These are phyloP conservation scores for Eudorcas thomsonii DNA, from an alignment of 2,113 vertebrate species.

Conservation along the genomic window DNA sequence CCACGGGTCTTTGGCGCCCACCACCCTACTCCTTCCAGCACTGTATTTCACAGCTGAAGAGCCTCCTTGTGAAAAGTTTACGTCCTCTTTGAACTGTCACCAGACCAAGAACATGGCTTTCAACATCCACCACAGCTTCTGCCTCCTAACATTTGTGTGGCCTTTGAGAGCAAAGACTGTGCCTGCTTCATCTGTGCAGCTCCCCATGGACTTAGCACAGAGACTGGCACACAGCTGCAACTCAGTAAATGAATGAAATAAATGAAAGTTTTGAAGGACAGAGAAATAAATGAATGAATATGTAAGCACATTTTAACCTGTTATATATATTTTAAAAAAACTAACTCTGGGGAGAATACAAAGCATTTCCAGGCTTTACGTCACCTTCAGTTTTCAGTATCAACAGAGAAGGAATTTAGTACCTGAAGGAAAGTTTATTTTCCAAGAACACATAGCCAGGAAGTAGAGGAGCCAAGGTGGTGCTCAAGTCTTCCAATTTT, in stretches of 20 bases:
- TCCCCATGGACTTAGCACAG: not conserved
- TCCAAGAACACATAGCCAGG: not conserved
- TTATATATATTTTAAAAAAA: not conserved
- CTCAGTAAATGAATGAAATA: not conserved
- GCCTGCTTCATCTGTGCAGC: not conserved
- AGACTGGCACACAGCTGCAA: not conserved
- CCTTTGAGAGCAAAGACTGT: not conserved
- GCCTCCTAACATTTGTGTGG: not conserved
- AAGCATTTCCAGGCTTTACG: not conserved
- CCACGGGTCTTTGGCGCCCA: accelerated
- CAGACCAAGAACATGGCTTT: not conserved
- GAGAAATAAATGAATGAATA: not conserved
- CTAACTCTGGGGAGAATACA: not conserved
- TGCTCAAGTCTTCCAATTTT: not conserved
- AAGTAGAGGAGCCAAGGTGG: not conserved
- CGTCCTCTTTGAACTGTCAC: not conserved
- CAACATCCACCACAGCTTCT: not conserved
- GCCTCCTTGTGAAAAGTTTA: not conserved
- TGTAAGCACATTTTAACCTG: not conserved
- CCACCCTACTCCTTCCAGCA: not conserved
- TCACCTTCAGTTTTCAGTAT: not conserved
- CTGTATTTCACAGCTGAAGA: not conserved
- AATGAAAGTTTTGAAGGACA: not conserved
- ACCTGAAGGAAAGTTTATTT: not conserved
- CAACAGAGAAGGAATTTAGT: not conserved